Percentiles rank a stretch among this genome's conserved stretches.
Evolutionary conservation across 2,113 vertebrate species (phyloP).

Genomic region (Galemys pyrenaicus): DNA sequence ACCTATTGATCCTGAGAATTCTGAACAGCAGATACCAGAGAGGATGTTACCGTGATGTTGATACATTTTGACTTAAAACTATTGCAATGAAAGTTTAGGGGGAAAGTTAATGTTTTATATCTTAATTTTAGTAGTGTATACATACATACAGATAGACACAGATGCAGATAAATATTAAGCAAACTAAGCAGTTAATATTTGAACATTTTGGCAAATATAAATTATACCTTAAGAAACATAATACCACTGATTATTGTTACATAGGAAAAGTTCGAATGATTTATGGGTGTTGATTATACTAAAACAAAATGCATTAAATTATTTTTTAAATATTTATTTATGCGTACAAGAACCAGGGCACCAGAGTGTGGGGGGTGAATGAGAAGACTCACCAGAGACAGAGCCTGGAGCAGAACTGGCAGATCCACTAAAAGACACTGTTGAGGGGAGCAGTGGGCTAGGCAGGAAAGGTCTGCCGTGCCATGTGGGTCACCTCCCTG

Average conservation of each 20-base stretch:
- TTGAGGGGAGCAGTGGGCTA: too few relatives aligned
- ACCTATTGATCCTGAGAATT: neutral
- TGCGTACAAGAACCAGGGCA: too few relatives aligned
- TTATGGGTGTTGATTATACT: neutral
- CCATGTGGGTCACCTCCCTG: too few relatives aligned
- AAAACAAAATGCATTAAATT: neutral
- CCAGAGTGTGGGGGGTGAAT: too few relatives aligned
- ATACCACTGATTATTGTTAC: neutral
- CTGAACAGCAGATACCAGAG: neutral
- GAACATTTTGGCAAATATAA: neutral
- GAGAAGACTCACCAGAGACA: too few relatives aligned
- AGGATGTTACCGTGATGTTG: too few relatives aligned
- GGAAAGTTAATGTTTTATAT: neutral
- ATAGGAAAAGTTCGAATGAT: neutral
- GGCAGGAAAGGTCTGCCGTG: too few relatives aligned
- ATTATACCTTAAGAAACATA: neutral
- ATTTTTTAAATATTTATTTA: too few relatives aligned
- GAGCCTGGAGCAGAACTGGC: too few relatives aligned
- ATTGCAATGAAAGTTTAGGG: neutral
- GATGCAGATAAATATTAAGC: neutral
- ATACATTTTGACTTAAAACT: neutral
- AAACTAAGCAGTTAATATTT: neutral
- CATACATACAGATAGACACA: neutral
- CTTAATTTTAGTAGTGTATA: neutral
- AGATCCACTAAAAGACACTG: too few relatives aligned